phyloP scores from a whole-genome alignment of 2,797 vertebrate species.

The Sylvia borin region DNA sequence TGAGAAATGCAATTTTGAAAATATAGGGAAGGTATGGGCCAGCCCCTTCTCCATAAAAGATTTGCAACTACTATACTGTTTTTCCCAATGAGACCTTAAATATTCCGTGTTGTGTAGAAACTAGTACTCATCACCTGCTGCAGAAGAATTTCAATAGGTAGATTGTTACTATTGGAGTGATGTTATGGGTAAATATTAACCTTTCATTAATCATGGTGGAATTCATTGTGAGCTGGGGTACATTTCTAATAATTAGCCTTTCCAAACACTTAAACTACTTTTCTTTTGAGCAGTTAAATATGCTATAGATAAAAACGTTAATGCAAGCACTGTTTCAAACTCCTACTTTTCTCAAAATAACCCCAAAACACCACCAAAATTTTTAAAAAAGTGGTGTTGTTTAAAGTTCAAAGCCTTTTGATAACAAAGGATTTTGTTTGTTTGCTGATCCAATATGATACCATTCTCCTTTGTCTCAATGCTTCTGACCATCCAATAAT shows the following conservation, averaged over 20 bases:
- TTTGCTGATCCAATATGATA: background rate
- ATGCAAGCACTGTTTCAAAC: background rate
- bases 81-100: background rate
- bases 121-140: rapidly evolving
- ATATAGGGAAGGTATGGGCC: background rate
- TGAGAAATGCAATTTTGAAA: background rate
- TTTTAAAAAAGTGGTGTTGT: background rate
- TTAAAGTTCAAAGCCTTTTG: background rate
- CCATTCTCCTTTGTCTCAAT: background rate
- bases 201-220: background rate
- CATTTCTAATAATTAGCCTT: background rate
- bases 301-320: background rate
- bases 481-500: background rate
- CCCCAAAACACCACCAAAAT: background rate
- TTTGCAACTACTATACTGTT: background rate
- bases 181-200: background rate
- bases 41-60: background rate
- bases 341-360: background rate
- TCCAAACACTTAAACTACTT: background rate
- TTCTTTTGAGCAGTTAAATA: background rate
- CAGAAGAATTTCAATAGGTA: background rate
- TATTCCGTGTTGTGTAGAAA: background rate
- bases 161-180: background rate
- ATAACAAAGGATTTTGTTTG: background rate
- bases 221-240: background rate